A percentile compares a stretch with the other conserved stretches of the same genome.
Conservation (phyloP, 2,888 invertebrate species). For the Lasioglossum calceatum region DNA sequence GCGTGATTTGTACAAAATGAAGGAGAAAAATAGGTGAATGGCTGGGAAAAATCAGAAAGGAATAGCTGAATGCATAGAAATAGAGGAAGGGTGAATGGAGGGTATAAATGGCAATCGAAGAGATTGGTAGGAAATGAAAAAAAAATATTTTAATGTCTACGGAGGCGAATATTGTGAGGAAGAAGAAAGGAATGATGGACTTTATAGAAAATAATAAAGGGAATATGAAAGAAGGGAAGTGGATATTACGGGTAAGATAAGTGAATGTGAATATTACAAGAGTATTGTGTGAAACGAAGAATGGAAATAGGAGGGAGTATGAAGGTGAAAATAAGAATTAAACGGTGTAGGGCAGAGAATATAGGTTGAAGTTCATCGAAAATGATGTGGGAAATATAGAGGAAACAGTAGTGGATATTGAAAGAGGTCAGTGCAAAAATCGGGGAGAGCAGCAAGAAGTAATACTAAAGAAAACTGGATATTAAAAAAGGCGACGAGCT, state of each 20-base stretch:
- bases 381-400: not conserved
- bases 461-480: not conserved
- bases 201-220: not conserved
- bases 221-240: not conserved
- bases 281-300: not conserved
- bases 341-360: not conserved
- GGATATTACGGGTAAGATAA: not conserved
- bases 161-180: not conserved
- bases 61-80: not conserved
- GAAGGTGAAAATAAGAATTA: not conserved
- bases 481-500: not conserved
- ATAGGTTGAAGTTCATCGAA: not conserved
- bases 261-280: not conserved
- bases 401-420: not conserved
- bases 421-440: not conserved
- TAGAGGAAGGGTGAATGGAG: not conserved
- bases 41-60: not conserved
- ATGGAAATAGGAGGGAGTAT: not conserved
- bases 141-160: not conserved
- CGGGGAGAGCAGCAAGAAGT: not conserved
- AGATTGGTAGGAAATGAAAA: not conserved
- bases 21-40: too few relatives aligned
- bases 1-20: too few relatives aligned
- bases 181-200: not conserved
- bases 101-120: not conserved